A percentile compares a stretch with the other conserved stretches of the same genome.
Conservation (phyloP, 35 echinoderm and acorn worm species). For the Amphiura filiformis region DNA sequence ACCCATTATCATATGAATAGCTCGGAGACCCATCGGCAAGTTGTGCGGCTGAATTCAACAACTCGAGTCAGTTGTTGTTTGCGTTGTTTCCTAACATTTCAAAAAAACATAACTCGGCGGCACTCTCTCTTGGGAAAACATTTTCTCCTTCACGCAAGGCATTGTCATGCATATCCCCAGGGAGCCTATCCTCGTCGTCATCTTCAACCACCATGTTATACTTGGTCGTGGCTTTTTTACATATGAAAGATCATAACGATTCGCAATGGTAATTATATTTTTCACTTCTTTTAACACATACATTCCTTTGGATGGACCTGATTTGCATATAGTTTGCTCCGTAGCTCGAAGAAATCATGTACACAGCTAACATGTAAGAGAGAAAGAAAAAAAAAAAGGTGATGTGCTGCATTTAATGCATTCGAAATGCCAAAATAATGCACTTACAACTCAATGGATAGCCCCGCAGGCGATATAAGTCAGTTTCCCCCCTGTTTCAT, state of each 20-base stretch:
- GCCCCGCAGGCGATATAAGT: neutral
- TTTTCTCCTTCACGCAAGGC: neutral
- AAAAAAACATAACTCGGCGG: no score
- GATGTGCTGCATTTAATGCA: slow-evolving; percentile 7
- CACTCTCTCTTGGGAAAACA: neutral
- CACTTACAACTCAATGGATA: neutral
- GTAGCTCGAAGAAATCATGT: neutral
- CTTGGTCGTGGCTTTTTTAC: neutral
- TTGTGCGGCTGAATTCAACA: no score
- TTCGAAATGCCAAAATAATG: slow-evolving; percentile 1
- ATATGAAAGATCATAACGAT: slow-evolving; percentile 6
- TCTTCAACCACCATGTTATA: neutral
- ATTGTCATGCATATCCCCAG: neutral
- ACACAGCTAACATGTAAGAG: neutral
- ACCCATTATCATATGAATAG: no score
- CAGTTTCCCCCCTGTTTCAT: neutral
- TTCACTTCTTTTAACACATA: slow-evolving; percentile 10
- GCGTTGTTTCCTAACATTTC: no score
- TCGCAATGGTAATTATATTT: slow-evolving; percentile 10
- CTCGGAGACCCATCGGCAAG: no score
- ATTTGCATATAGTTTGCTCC: neutral
- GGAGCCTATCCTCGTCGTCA: neutral
- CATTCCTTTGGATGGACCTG: neutral
- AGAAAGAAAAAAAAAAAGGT: neutral
- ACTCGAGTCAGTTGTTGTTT: no score